Conservation (phyloP, 1,140 invertebrate species). For the Phenacoccus solenopsis region DNA sequence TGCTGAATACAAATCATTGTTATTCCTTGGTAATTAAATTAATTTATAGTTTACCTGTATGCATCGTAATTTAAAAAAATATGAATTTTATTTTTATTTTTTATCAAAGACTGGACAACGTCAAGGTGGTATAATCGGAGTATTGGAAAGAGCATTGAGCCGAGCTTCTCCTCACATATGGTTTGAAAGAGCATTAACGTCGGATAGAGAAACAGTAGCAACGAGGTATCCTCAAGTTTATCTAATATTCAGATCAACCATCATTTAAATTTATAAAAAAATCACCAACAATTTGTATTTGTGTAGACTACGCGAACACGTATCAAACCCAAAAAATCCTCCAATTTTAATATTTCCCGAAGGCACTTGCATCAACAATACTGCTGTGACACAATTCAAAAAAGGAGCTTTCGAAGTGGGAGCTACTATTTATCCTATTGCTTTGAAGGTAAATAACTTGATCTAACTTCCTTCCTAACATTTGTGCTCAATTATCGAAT, state of each 20-base stretch:
- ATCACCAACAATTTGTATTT: background rate
- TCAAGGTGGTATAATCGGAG: background rate
- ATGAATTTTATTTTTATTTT: too few species aligned
- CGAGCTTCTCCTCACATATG: background rate
- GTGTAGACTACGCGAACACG: background rate
- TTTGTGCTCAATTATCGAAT: background rate
- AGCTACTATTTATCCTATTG: background rate
- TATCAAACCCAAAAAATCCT: conserved; percentile 1
- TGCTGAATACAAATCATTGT: conserved; percentile 6
- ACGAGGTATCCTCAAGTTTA: background rate
- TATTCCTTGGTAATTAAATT: conserved; percentile 7
- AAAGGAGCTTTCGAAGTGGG: conserved; percentile 5
- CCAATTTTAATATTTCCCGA: conserved; percentile 5
- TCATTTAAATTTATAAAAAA: too few species aligned
- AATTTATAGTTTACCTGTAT: too few species aligned
- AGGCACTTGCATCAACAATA: conserved; percentile 3
- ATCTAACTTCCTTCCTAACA: background rate
- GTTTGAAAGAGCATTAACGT: background rate
- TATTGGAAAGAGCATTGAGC: background rate
- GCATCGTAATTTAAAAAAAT: too few species aligned
- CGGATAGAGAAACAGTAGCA: background rate
- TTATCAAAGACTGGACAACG: background rate
- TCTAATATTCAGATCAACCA: too few species aligned
- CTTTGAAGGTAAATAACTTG: background rate
- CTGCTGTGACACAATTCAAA: conserved; percentile 5